Evolutionary conservation across 2,888 invertebrate species (phyloP).

Genomic region (Limulus polyphemus): DNA sequence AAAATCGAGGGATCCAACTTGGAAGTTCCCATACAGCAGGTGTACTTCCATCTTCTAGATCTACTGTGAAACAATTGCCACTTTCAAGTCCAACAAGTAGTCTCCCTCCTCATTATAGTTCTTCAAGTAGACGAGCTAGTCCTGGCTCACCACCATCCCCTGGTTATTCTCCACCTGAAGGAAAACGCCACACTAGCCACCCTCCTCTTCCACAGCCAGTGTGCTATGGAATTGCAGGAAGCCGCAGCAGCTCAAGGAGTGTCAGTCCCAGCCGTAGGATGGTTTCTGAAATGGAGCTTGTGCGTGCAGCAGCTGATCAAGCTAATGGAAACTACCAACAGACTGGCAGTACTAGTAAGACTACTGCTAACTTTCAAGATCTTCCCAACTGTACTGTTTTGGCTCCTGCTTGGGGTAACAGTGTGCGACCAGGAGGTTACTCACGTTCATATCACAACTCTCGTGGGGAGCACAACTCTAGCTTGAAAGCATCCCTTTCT

Average conservation of each 20-base stretch:
- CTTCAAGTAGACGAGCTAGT: slow-evolving; percentile 8
- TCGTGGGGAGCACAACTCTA: slow-evolving; percentile 3
- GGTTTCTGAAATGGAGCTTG: slow-evolving; percentile 24
- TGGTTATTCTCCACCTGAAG: slow-evolving; percentile 17
- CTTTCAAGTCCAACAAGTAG: slow-evolving; percentile 17
- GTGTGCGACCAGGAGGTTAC: not conserved
- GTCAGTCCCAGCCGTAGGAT: slow-evolving; percentile 21
- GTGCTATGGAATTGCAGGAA: not conserved
- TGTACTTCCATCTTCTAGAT: slow-evolving; percentile 10
- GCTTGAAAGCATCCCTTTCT: slow-evolving; percentile 5
- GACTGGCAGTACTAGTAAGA: slow-evolving; percentile 11
- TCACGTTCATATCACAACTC: slow-evolving; percentile 4
- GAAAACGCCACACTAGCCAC: slow-evolving; percentile 6
- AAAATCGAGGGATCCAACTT: slow-evolving; percentile 4
- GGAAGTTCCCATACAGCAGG: slow-evolving; percentile 8
- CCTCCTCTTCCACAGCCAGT: not conserved
- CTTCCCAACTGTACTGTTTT: slow-evolving; percentile 16
- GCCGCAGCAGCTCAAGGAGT: slow-evolving; percentile 7
- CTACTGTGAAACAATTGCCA: slow-evolving; percentile 6
- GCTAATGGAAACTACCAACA: slow-evolving; percentile 1
- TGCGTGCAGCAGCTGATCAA: slow-evolving; percentile 8
- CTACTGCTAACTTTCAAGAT: slow-evolving; percentile 21
- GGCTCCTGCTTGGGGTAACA: slow-evolving; percentile 8
- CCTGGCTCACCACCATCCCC: slow-evolving; percentile 20
- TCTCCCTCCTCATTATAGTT: not conserved